A percentile compares a stretch with the other conserved stretches of the same genome.
Evolutionary conservation across 53 echinoderm and acorn worm genomes (phyloP).

Genomic region (Pentamera pediparva): DNA sequence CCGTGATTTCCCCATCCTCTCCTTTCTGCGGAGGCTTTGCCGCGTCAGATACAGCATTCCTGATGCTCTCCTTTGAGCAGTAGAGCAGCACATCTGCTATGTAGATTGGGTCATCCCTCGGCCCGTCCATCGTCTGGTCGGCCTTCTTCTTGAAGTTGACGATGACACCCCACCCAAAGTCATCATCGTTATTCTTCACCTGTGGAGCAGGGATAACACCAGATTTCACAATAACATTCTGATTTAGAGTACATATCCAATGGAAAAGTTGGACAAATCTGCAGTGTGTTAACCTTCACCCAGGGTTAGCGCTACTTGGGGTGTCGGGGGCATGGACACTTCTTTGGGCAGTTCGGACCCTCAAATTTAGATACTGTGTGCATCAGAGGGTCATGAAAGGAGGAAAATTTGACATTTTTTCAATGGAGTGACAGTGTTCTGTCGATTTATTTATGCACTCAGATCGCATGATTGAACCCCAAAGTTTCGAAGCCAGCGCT

Average conservation of each 20-base stretch:
- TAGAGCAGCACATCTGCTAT: slow-evolving; percentile 88
- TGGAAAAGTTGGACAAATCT: neutral
- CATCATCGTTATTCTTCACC: slow-evolving; percentile 89
- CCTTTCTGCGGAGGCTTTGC: slow-evolving; percentile 71
- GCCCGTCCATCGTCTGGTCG: slow-evolving; percentile 71
- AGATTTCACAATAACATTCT: neutral
- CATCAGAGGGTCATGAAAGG: too few species aligned
- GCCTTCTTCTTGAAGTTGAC: slow-evolving; percentile 97
- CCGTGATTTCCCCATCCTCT: slow-evolving; percentile 90
- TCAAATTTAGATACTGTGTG: too few species aligned
- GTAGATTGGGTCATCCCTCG: slow-evolving; percentile 80
- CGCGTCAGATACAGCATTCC: slow-evolving; percentile 83
- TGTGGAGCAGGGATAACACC: neutral
- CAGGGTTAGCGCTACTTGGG: too few species aligned
- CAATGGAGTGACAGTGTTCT: too few species aligned
- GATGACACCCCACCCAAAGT: slow-evolving; percentile 93
- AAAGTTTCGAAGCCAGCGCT: too few species aligned
- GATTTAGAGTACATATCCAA: neutral
- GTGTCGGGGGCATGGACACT: too few species aligned
- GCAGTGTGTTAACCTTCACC: neutral
- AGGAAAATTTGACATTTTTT: too few species aligned
- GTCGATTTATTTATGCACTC: too few species aligned
- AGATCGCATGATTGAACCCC: too few species aligned
- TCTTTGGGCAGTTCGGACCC: too few species aligned
- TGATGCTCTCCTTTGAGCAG: slow-evolving; percentile 85